phyloP scores from a whole-genome alignment of 2,797 vertebrate species.

The Coranthus polyacanthus region DNA sequence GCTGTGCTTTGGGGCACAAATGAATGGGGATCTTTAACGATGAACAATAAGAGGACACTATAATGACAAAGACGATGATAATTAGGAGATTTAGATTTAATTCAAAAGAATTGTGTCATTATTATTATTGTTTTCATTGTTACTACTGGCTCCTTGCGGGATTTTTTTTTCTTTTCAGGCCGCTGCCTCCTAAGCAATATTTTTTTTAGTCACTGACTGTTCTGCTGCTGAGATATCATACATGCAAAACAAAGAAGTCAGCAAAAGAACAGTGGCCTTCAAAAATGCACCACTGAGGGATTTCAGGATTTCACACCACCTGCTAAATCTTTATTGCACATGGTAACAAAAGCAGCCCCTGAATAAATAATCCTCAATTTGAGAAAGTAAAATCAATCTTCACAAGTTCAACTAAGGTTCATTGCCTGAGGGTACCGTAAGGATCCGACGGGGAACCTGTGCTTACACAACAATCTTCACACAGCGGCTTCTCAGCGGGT shows the following conservation, averaged over 20 bases:
- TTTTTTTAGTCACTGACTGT: conserved; percentile 44
- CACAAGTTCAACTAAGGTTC: conserved; percentile 66
- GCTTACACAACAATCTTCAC: conserved; percentile 56
- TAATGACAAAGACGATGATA: conserved; percentile 7
- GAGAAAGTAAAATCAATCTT: conserved; percentile 64
- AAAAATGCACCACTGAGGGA: conserved; percentile 69
- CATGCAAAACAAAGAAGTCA: conserved; percentile 77
- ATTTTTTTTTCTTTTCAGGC: conserved; percentile 2
- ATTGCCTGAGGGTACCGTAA: conserved; percentile 46
- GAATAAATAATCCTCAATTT: conserved; percentile 65
- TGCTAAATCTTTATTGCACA: conserved; percentile 65
- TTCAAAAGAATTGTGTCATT: conserved; percentile 8
- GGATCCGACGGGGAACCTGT: conserved; percentile 41
- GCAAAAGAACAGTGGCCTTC: conserved; percentile 76
- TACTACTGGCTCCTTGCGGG: conserved; percentile 24
- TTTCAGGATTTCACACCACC: conserved; percentile 72
- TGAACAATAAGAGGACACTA: neutral
- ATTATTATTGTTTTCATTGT: conserved; percentile 25
- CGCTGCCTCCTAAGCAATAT: conserved; percentile 54
- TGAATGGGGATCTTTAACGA: too few species aligned
- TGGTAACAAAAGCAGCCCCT: conserved; percentile 57
- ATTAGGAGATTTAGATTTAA: conserved; percentile 24
- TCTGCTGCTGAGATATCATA: conserved; percentile 73
- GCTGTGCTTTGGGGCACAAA: neutral
- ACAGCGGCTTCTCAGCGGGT: conserved; percentile 57